A percentile compares a stretch with the other conserved stretches of the same genome.
phyloP scores from a whole-genome alignment of 2,113 vertebrate species.

The Malurus elegans region DNA sequence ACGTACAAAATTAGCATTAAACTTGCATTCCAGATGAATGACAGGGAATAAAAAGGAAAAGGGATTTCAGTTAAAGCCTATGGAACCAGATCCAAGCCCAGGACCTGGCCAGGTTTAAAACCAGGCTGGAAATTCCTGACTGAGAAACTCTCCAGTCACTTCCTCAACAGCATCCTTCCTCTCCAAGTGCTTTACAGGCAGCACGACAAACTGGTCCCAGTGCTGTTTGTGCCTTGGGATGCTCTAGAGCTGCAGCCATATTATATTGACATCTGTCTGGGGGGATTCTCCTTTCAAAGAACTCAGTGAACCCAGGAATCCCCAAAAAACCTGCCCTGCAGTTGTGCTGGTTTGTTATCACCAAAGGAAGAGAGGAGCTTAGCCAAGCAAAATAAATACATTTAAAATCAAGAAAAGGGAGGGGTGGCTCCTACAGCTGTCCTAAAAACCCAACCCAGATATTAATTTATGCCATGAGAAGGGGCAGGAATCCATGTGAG shows the following conservation, averaged over 20 bases:
- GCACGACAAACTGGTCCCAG: background rate
- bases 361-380: background rate
- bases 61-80: background rate
- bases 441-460: background rate
- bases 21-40: constrained; percentile 8
- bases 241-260: background rate
- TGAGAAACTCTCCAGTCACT: background rate
- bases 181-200: background rate
- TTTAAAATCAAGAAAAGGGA: background rate
- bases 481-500: background rate
- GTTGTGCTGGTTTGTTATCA: background rate
- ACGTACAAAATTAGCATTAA: background rate
- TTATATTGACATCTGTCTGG: background rate
- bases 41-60: background rate
- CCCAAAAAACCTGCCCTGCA: background rate
- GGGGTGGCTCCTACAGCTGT: background rate
- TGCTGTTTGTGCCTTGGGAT: background rate
- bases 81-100: background rate
- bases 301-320: background rate
- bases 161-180: background rate
- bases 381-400: background rate
- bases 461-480: background rate
- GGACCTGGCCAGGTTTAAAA: background rate
- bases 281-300: background rate
- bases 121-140: background rate